Base-by-base conservation (phyloP, 1,140 invertebrate species). In the Venustaconcha ellipsiformis region DNA sequence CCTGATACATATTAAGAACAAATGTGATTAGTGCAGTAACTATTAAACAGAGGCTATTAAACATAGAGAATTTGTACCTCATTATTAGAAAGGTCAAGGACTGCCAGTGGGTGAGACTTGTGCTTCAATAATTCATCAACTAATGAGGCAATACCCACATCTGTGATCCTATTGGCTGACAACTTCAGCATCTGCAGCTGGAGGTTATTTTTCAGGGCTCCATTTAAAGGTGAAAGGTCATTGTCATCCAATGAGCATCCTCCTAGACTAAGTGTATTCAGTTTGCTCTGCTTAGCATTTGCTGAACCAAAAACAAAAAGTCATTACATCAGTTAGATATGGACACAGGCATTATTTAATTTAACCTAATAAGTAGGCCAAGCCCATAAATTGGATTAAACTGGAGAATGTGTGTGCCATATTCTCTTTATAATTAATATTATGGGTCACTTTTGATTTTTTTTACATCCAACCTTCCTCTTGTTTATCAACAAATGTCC, bases 111-210 rank as follows among this genome's bases (percentile, higher is more conserved):
- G 60, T 85, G 81, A 59, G 75, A 71, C 58, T 78, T 79, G 62
- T 74, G 60, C 18, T 72, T 74, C 20, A 80, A 30, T 17, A 88
- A 56, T 30, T 72, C 80, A 26, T 83, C 80, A 15, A 80, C 80
- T 8, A 88, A 66, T 17, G 58, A 65, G 58, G 59, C 71, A n/a
- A 86, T 67, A 11, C 78, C 78, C 14, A 66, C 75, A 77, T 88
- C 84, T 73, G 82, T 82, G 20, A 88, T 62, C 14, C 86, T 62
- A 82, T 88, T 88, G 72, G 80, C 82, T 63, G 84, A 83, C 30
- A 86, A 58, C 67, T 88, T 86, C 15, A 88, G 74, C 85, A 86
- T 88, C 30, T 83, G 81, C 23, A 86, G 60, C 59, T 75, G 75
- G 37, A 84, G 57, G 37, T 82, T 83, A 72, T 80, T 68, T 62